Base-by-base conservation (phyloP, 2,113 vertebrate species). In the Alligator mississippiensis region DNA sequence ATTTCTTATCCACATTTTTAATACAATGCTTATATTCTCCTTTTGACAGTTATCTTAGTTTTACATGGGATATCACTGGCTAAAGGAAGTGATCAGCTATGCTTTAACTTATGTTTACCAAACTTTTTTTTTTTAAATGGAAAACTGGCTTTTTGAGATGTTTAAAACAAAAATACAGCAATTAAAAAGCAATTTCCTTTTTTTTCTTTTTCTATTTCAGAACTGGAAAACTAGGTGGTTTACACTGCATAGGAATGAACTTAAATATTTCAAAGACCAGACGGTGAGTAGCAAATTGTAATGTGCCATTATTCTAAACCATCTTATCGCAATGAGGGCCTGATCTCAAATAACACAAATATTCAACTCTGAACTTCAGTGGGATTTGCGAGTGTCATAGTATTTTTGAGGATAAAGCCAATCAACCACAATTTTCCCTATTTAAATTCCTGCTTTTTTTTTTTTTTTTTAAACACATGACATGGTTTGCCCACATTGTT, bases 151-250 rank as follows among this genome's bases (percentile, higher is more conserved):
- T 72, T 76, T 15, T 25, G 70, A 80, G 70, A 54, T 24, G 2
- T 9, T 1, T 74, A 8, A 18, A 4, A 6, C 27, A 59, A n/a
- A 90, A 38, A 84, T 38, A 87, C 70, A 47, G 47, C 47, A 47
- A 47, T 78, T 78, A 85, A 62, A 62, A 68, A 76, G 61, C 38
- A 81, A 13, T 81, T 58, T 72, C n/a, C 74, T 84, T 83, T 47
- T 59, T 0, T 0, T 94, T 96, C 78, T 90, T 93, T 8, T 54
- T 94, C 38, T 94, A 47, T 47, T 94, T 96, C 96, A 99, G 99
- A 99, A 87, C 55, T 99, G 99, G 99, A 99, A 99, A 97, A 99
- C 98, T 82, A 98, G 99, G 85, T 99, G 99, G 99, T 99, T 99
- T 97, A 99, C 98, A 21, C 94, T 99, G 93, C 98, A 98, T 83